Conservation (phyloP, 2,113 vertebrate genomes). For the Oryzias melastigma region DNA sequence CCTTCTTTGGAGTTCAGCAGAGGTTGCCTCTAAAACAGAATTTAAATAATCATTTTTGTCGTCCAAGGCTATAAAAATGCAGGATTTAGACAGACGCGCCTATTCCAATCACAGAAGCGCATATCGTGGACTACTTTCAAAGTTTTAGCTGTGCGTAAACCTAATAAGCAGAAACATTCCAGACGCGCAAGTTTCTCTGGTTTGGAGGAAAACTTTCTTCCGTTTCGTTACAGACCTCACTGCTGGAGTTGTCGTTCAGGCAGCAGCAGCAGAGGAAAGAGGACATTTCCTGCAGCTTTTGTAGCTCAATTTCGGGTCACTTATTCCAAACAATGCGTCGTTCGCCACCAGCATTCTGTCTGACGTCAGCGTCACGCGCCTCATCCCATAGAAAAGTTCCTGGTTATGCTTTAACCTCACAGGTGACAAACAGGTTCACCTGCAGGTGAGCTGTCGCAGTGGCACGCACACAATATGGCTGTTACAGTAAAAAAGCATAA, state of each 20-base stretch:
- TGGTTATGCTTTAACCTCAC: slow-evolving; percentile 13
- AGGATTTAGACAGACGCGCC: too few relatives aligned
- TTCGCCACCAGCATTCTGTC: slow-evolving; percentile 30
- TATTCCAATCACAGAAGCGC: too few relatives aligned
- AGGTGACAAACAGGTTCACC: slow-evolving; percentile 11
- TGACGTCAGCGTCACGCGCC: slow-evolving; percentile 68
- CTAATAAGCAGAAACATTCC: too few relatives aligned
- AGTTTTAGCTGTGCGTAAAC: too few relatives aligned
- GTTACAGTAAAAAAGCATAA: too few relatives aligned
- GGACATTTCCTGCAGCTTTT: slow-evolving; percentile 42
- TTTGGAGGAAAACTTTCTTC: too few relatives aligned
- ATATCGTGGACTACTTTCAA: too few relatives aligned
- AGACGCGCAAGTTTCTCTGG: not conserved
- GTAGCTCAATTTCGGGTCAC: slow-evolving; percentile 54
- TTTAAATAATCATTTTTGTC: too few relatives aligned
- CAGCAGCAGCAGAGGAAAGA: slow-evolving; percentile 56
- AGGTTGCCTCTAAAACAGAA: slow-evolving; percentile 66
- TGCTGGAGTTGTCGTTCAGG: slow-evolving; percentile 10
- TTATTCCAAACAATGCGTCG: slow-evolving; percentile 39
- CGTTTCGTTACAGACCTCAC: slow-evolving; percentile 53
- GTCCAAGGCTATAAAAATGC: too few relatives aligned
- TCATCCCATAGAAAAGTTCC: slow-evolving; percentile 33
- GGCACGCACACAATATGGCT: not conserved
- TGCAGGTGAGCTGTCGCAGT: slow-evolving; percentile 10
- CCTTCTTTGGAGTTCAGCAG: slow-evolving; percentile 53